Percentiles rank a stretch among this genome's conserved stretches.
phyloP scores from a whole-genome alignment of 2,888 invertebrate genomes.

The Nymphalis c-album region DNA sequence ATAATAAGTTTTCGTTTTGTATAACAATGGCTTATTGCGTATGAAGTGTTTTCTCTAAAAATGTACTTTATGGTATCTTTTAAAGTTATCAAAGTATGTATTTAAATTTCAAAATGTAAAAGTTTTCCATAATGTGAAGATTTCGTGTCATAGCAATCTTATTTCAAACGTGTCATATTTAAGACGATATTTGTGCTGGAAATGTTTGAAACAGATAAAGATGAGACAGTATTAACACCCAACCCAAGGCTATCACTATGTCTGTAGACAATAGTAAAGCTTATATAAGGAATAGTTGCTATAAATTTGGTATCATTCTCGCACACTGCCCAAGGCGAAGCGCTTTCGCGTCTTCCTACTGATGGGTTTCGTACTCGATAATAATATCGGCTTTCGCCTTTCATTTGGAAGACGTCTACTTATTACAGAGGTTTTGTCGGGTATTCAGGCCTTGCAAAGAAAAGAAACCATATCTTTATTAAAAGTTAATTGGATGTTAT shows the following conservation, averaged over 20 bases:
- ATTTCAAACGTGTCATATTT: neutral
- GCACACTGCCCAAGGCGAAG: conserved; percentile 6
- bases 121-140: no score
- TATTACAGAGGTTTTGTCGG: conserved; percentile 8
- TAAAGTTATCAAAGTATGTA: no score
- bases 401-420: conserved; percentile 8
- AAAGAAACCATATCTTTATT: conserved; percentile 2
- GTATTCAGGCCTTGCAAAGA: conserved; percentile 10
- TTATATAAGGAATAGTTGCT: conserved; percentile 1
- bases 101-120: no score
- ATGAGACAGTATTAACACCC: neutral
- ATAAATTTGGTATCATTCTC: conserved; percentile 7
- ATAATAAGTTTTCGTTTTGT: no score
- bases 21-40: no score
- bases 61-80: no score
- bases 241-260: neutral
- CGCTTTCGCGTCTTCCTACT: neutral
- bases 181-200: neutral
- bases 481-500: neutral
- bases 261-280: neutral
- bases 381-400: conserved; percentile 18
- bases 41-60: no score
- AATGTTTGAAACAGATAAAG: neutral
- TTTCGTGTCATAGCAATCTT: no score
- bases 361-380: conserved; percentile 11